phyloP scores from a whole-genome alignment of 2,888 invertebrate species.

The Pandemis heparana region DNA sequence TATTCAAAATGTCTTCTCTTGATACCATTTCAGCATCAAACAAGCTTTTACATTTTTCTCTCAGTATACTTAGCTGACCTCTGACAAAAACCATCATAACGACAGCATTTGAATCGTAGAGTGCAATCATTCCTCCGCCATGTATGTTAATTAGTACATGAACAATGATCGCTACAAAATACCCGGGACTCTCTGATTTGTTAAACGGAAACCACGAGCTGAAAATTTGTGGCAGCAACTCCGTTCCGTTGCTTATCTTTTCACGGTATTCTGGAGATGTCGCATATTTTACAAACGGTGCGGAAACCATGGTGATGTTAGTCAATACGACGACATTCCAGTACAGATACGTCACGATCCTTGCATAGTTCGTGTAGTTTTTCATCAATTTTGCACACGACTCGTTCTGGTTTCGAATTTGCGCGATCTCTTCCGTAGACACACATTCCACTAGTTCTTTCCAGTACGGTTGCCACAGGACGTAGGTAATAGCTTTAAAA shows the following conservation, averaged over 20 bases:
- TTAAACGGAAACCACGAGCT: constrained; percentile 74
- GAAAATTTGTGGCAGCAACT: constrained; percentile 65
- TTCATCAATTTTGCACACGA: constrained; percentile 49
- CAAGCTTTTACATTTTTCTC: constrained; percentile 56
- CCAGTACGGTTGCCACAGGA: constrained; percentile 53
- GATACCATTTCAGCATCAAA: constrained; percentile 51
- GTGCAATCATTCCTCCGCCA: constrained; percentile 61
- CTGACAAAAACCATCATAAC: constrained; percentile 69
- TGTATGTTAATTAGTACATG: constrained; percentile 60
- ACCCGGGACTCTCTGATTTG: constrained; percentile 64
- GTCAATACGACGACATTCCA: constrained; percentile 62
- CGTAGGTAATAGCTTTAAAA: constrained; percentile 56
- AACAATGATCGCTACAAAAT: constrained; percentile 54
- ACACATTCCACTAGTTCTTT: constrained; percentile 51
- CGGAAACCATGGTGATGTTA: constrained; percentile 52
- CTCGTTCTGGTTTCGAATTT: constrained; percentile 50
- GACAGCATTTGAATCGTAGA: constrained; percentile 64
- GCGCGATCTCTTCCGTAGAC: constrained; percentile 58
- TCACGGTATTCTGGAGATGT: constrained; percentile 55
- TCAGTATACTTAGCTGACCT: constrained; percentile 66
- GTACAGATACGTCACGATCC: constrained; percentile 61
- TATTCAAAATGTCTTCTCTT: constrained; percentile 48
- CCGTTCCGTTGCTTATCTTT: constrained; percentile 55
- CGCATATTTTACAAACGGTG: constrained; percentile 61
- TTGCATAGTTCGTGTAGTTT: constrained; percentile 61